Evolutionary conservation across 2,113 vertebrate genomes (phyloP).

Genomic region (Saimiri boliviensis): DNA sequence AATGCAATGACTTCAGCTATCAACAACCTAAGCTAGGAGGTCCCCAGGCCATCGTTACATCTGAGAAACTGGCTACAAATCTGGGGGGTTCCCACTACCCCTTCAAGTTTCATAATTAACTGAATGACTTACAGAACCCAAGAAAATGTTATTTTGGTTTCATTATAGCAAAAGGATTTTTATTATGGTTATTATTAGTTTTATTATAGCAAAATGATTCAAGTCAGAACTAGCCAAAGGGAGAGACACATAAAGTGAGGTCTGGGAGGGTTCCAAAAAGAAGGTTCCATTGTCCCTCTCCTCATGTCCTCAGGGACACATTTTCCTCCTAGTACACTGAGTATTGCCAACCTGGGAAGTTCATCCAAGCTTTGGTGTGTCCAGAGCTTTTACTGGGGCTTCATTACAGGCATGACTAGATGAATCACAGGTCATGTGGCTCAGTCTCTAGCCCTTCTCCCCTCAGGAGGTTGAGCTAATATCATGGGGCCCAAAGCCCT

Average conservation of each 20-base stretch:
- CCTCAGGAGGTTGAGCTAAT: background rate
- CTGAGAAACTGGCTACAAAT: constrained; percentile 9
- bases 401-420: background rate
- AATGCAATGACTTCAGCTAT: background rate
- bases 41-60: background rate
- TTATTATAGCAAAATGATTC: background rate
- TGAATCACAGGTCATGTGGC: background rate
- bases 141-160: background rate
- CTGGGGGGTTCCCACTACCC: background rate
- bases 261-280: background rate
- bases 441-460: background rate
- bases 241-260: background rate
- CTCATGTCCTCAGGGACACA: background rate
- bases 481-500: background rate
- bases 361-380: background rate
- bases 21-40: background rate
- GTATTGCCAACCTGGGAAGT: background rate
- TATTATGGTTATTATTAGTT: no score
- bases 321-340: background rate
- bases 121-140: background rate
- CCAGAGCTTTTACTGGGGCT: background rate
- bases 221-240: background rate
- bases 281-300: background rate
- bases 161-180: no score
- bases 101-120: background rate